Base-by-base conservation (phyloP, 2,888 invertebrate species). In the Euproctis similis region DNA sequence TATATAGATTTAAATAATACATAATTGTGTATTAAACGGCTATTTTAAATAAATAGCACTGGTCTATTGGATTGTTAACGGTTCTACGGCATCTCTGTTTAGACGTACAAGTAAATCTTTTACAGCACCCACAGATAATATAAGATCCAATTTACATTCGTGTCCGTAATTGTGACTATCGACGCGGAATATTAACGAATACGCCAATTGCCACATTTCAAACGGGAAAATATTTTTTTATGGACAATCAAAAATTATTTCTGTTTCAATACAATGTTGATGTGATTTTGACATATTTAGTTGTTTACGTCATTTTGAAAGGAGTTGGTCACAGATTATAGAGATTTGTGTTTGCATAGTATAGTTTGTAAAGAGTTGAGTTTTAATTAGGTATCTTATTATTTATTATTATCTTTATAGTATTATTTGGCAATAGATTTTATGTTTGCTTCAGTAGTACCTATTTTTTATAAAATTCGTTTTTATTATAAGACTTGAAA, bases 171-270 rank as follows among this genome's bases (percentile, higher is more conserved):
- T 63, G 34, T 52, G 65, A 42, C 59, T 74, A 47, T 64, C 72
- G 24, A 76, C 53, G 50, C 68, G 57, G 42, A 80, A 73, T 53
- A 82, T 74, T 34, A 81, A 50, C 8, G 77, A 80, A 53, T 81
- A 84, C 53, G 80, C 76, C 47, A 82, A 74, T 55, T 78, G 75
- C 82, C 82, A 84, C 82, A 84, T 84, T 59, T 70, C 73, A 61
- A 34, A 26, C n/a, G 24, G 10, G 27, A 30, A 23, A 13, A 41
- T 34, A 41, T 37, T 42, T 47, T 36, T 19, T 42, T 39, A 6
- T 32, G 24, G 37, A 37, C 26, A 46, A 47, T 50, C 19, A 39
- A 53, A 19, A n/a, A n/a, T n/a, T n/a, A n/a, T n/a, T n/a, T 19
- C 19, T 19, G 19, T 2, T 19, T 6, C 7, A 2, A 4, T 8